Evolutionary conservation across 2,888 invertebrate species (phyloP), one percentile per base, ranked within the genome.

Genomic region (Lasiommata megera): DNA sequence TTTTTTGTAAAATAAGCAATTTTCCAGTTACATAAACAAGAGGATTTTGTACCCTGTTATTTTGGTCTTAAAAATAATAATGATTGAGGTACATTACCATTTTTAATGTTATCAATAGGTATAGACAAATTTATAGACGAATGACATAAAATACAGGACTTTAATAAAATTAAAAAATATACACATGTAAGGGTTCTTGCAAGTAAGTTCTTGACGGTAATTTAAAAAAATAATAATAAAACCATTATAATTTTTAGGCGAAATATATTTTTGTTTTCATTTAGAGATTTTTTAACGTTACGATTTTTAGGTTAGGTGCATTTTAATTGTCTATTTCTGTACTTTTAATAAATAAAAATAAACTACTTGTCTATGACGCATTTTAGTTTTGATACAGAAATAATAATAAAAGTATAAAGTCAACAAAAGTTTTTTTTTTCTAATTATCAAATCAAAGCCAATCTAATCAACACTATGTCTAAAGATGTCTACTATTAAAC

Each of bases 1-100:
- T 34, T 54, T 47, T 38, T 52, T 41, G 41, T 47, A 55, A 58
- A 59, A 37, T 59, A 47, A 58, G 50, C 46, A 31, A 38, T 44
- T 60, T 47, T 40, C 31, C 41, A 52, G 31, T 41, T 52, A 40
- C 40, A 29, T 44, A 44, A 50, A 50, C 29, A 36, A 56, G 37
- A 51, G 14, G 52, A 38, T 37, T 6, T 40, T 55, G 41, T 64
- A 64, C 64, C 64, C 64, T 64, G 64, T 64, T 62, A 58, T 41
- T 50, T 62, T 61, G 47, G 53, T 61, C 41, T 41, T 52, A 17
- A 41, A 41, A 41, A 41, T 41, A 29, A 52, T 40, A 37, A 37
- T 37, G 9, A 48, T 12, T 48, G 17, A 8, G 28, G 16, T 40
- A 14, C 9, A 47, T n/a, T 41, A 11, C 14, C 3, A 41, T 41